Percentiles rank a stretch among this genome's conserved stretches.
These are phyloP conservation scores for Mallotus villosus DNA, from an alignment of 2,797 vertebrate species.

Conservation along the genomic window DNA sequence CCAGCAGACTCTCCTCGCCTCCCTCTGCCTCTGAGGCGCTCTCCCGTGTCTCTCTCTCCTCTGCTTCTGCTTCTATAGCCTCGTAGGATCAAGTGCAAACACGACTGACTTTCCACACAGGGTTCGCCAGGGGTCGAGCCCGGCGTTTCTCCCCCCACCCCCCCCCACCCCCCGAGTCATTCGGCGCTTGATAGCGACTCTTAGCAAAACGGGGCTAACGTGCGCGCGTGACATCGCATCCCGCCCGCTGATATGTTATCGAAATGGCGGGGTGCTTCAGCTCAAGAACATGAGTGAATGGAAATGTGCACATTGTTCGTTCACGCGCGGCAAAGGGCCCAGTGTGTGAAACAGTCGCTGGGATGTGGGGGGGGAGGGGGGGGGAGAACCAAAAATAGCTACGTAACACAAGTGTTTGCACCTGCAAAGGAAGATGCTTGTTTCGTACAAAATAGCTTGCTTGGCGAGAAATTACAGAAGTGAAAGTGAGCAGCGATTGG, in stretches of 20 bases:
- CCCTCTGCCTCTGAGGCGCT: not conserved
- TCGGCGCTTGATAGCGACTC: not conserved
- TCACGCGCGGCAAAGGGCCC: no score
- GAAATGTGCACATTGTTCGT: no score
- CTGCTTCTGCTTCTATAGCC: constrained; percentile 10
- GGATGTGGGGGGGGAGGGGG: no score
- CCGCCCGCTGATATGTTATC: not conserved
- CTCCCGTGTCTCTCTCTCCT: not conserved
- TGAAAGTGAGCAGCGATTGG: constrained; percentile 28
- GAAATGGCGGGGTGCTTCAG: not conserved
- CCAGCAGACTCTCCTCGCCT: constrained; percentile 4
- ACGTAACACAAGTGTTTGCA: constrained; percentile 9
- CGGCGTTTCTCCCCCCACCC: not conserved
- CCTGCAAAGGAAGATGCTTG: constrained; percentile 34
- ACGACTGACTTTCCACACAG: constrained; percentile 12
- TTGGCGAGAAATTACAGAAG: constrained; percentile 33
- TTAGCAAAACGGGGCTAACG: not conserved
- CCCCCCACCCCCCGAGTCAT: constrained; percentile 11
- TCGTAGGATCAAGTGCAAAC: constrained; percentile 19
- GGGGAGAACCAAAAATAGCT: not conserved
- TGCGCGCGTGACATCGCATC: not conserved
- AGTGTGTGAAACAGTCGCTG: no score
- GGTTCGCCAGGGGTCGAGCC: not conserved
- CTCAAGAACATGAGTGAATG: not conserved
- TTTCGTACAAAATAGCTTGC: constrained; percentile 8